A percentile compares a stretch with the other conserved stretches of the same genome.
phyloP scores from a whole-genome alignment of 1,140 invertebrate species.

The Grapholita molesta region DNA sequence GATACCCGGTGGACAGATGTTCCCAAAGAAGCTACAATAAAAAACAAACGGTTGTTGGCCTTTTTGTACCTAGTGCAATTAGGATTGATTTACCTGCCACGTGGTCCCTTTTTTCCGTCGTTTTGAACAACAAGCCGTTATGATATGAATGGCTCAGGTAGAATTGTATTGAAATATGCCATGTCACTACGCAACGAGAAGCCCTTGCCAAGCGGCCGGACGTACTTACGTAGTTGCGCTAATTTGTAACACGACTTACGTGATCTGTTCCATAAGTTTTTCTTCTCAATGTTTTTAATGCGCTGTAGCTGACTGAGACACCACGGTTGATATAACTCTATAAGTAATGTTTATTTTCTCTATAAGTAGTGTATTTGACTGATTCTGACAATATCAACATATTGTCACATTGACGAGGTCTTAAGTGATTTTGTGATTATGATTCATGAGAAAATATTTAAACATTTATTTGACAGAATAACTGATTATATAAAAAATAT shows the following conservation, averaged over 20 bases:
- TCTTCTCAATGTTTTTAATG: background rate
- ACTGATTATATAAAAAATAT: too few relatives aligned
- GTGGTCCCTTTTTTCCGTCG: background rate
- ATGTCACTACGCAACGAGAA: slow-evolving; percentile 1
- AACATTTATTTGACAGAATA: too few relatives aligned
- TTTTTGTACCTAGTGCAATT: background rate
- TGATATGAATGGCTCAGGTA: slow-evolving; percentile 17
- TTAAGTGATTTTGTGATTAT: too few relatives aligned
- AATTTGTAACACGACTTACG: background rate
- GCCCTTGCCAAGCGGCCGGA: background rate
- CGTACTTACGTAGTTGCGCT: background rate
- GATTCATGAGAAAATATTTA: too few relatives aligned
- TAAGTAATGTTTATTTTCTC: background rate
- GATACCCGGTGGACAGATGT: background rate
- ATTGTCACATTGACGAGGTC: too few relatives aligned
- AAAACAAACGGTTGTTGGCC: background rate
- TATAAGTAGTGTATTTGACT: background rate
- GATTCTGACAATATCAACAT: background rate
- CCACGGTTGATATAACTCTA: background rate
- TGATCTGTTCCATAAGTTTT: background rate
- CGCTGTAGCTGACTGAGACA: background rate
- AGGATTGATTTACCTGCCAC: slow-evolving; percentile 6
- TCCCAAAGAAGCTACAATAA: background rate
- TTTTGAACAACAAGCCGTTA: background rate
- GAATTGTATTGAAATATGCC: slow-evolving; percentile 16